These are phyloP conservation scores for Nebria salina DNA, from an alignment of 2,888 invertebrate species.

Conservation along the genomic window DNA sequence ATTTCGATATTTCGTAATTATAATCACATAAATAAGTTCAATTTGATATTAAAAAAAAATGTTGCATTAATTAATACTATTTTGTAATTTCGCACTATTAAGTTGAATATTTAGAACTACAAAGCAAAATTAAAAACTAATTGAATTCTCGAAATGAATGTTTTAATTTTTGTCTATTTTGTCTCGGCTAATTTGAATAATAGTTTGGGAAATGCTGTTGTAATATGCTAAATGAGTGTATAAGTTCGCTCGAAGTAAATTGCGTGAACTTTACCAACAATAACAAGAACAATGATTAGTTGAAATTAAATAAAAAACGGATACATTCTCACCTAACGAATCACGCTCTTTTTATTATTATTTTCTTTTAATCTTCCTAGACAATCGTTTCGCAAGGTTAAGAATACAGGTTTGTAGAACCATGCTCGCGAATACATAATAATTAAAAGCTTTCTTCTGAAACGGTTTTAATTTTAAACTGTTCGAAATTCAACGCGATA, in stretches of 20 bases:
- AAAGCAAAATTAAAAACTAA: too few species aligned
- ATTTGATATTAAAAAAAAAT: too few species aligned
- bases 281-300: background rate
- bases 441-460: constrained; percentile 23
- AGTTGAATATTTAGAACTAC: too few species aligned
- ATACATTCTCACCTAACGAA: background rate
- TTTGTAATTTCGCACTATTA: too few species aligned
- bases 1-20: too few species aligned
- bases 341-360: background rate
- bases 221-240: background rate
- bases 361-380: background rate
- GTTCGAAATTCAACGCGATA: background rate
- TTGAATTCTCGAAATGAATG: too few species aligned
- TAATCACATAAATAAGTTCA: too few species aligned
- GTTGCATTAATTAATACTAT: too few species aligned
- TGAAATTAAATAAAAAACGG: background rate
- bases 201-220: background rate
- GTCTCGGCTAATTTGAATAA: background rate
- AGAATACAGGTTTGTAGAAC: constrained; percentile 43
- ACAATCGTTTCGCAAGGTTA: constrained; percentile 20
- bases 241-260: background rate
- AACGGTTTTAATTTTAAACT: constrained; percentile 12
- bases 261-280: background rate
- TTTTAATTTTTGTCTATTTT: background rate
- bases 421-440: constrained; percentile 26